Conservation (phyloP, 2,797 vertebrate species). For the Crax fasciolata region DNA sequence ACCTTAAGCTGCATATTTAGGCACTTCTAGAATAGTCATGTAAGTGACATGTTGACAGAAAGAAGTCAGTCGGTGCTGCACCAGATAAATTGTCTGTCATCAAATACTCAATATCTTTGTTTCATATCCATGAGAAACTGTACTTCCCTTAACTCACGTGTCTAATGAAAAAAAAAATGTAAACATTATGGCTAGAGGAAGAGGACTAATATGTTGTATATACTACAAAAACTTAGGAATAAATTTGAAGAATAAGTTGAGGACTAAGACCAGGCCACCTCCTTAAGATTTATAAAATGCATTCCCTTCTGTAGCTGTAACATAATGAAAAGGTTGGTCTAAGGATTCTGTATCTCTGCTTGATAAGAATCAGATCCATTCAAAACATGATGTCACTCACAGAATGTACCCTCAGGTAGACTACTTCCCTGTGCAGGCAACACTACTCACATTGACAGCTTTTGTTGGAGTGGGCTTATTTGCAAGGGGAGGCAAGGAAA, state of each 20-base stretch:
- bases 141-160: not conserved
- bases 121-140: not conserved
- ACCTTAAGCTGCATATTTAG: not conserved
- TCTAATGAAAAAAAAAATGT: not conserved
- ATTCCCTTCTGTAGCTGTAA: not conserved
- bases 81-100: not conserved
- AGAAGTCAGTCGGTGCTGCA: too few species aligned
- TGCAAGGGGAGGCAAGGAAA: not conserved
- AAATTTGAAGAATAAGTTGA: not conserved
- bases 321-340: not conserved
- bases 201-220: too few species aligned
- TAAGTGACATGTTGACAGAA: not conserved
- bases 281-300: not conserved
- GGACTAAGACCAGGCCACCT: not conserved
- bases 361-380: not conserved
- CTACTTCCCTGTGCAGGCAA: not conserved
- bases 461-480: not conserved
- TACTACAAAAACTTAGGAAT: not conserved
- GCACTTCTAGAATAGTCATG: not conserved
- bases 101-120: not conserved
- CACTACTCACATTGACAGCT: not conserved
- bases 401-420: not conserved
- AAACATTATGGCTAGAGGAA: not conserved
- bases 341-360: not conserved
- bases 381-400: not conserved